A percentile compares a stretch with the other conserved stretches of the same genome.
Evolutionary conservation across 92 coral and sea anemone species (phyloP).

Genomic region (Zoanthus solanderi): DNA sequence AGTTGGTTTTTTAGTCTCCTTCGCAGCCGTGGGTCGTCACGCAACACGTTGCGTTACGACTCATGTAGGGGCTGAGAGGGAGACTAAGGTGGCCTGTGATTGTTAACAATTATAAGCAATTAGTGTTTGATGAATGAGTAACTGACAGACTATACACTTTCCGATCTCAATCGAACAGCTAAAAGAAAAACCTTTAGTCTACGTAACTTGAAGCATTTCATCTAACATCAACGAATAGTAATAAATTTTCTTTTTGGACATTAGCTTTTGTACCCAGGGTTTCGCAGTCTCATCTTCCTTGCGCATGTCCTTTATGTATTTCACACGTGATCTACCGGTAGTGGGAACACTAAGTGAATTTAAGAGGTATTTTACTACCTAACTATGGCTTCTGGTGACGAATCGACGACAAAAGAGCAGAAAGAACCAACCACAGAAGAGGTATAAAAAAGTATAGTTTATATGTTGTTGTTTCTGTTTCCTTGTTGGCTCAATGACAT

Average conservation of each 20-base stretch:
- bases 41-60: too few relatives aligned
- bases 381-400: slow-evolving; percentile 99
- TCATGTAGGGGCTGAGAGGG: too few relatives aligned
- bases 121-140: too few relatives aligned
- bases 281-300: slow-evolving; percentile 39
- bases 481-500: not conserved
- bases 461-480: slow-evolving; percentile 17
- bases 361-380: slow-evolving; percentile 54
- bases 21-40: too few relatives aligned
- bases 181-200: too few relatives aligned
- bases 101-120: not conserved
- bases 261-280: slow-evolving; percentile 18
- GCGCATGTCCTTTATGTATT: slow-evolving; percentile 81
- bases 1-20: too few relatives aligned
- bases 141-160: too few relatives aligned
- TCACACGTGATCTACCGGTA: slow-evolving; percentile 96
- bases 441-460: slow-evolving; percentile 59
- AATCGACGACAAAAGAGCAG: slow-evolving; percentile 85
- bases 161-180: too few relatives aligned
- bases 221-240: too few relatives aligned
- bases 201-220: too few relatives aligned
- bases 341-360: slow-evolving; percentile 58
- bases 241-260: not conserved
- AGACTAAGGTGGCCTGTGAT: not conserved
- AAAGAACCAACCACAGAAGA: slow-evolving; percentile 86